Evolutionary conservation across 2,888 invertebrate species (phyloP), one percentile per base, ranked within the genome.

Genomic region (Tenthredo mesomela): DNA sequence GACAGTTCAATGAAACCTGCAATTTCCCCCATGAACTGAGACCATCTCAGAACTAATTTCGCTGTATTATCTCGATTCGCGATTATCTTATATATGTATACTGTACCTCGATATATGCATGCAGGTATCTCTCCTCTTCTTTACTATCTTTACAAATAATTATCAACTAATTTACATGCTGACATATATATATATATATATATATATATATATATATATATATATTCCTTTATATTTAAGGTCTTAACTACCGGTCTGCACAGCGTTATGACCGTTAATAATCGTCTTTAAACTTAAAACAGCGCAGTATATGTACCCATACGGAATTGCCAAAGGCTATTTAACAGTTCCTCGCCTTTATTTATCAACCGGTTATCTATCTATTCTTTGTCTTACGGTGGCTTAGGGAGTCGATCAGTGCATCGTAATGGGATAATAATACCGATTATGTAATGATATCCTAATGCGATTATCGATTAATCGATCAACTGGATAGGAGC

Each of bases 1-100:
- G 92, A 92, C 93, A 92, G 92, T 92, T 90, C 91, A 92, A 93
- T 92, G 92, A 93, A 92, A 91, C 92, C 92, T 90, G 89, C 92
- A 93, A 93, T 93, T 92, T 92, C 92, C 40, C 80, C 61, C 71
- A n/a, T 43, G 71, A 67, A 33, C 67, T 54, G n/a, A 54, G 33
- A 67, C 67, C 15, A 67, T 67, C 67, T 67, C 67, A 25, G 29
- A 67, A 67, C 67, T 33, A 67, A 67, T 67, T 67, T 33, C 33
- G 67, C 15, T 18, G 10, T 33, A 67, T 67, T 67, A 33, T 18
- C 29, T 15, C 33, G 61, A 29, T 61, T 25, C 33, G 33, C 67
- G 67, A 67, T 67, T 67, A 33, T 67, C 67, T 33, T 61, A 21
- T 12, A 21, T 6, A 4, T 58, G 9, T n/a, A 58, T n/a, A 58